Evolutionary conservation across 2,797 vertebrate genomes (phyloP).

Genomic region (Rhadinocentrus ornatus): DNA sequence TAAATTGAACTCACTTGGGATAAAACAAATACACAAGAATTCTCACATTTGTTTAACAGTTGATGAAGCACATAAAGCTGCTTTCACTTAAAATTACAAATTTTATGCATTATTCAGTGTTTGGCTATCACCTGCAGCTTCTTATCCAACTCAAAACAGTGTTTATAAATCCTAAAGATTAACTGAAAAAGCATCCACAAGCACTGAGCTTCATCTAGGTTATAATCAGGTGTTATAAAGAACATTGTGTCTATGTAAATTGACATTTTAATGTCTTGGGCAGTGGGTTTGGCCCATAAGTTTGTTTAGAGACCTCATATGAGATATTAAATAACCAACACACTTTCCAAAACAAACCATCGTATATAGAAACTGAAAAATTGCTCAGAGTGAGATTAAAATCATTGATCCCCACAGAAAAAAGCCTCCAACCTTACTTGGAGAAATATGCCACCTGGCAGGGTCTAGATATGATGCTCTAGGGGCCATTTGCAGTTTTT

Average conservation of each 20-base stretch:
- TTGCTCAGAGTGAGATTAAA: conserved; percentile 1
- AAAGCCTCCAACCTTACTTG: neutral
- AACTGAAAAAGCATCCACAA: too few relatives aligned
- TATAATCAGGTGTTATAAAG: too few relatives aligned
- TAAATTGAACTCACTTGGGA: too few relatives aligned
- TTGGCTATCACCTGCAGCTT: neutral
- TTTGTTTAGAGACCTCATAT: too few relatives aligned
- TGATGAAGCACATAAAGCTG: too few relatives aligned
- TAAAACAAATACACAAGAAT: too few relatives aligned
- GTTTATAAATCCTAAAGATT: neutral
- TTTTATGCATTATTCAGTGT: neutral
- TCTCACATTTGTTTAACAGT: too few relatives aligned
- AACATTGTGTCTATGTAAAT: too few relatives aligned
- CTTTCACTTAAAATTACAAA: neutral
- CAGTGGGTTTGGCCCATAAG: too few relatives aligned
- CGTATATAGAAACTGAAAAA: neutral
- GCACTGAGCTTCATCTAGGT: too few relatives aligned
- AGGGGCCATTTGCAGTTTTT: neutral
- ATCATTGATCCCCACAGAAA: neutral
- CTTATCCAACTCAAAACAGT: neutral
- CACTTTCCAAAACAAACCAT: neutral
- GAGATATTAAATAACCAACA: too few relatives aligned
- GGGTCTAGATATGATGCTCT: neutral
- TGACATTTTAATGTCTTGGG: too few relatives aligned
- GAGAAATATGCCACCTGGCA: neutral